Evolutionary conservation across 1,140 invertebrate genomes (phyloP).

Genomic region (Trichoplusia ni): DNA sequence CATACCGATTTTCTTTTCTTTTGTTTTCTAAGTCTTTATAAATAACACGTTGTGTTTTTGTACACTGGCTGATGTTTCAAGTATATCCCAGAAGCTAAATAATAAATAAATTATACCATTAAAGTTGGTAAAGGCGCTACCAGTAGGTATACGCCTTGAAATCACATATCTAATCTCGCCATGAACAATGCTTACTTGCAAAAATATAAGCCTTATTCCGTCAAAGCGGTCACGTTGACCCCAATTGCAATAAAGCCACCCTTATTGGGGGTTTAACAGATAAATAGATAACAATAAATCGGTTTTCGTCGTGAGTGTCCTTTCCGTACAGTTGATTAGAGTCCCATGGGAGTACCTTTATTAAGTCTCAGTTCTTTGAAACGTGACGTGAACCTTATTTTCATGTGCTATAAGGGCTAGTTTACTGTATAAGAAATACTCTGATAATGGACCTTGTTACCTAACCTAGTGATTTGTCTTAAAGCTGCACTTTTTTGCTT

Average conservation of each 20-base stretch:
- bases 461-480: too few relatives aligned
- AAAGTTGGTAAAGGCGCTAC: too few relatives aligned
- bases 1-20: too few relatives aligned
- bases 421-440: too few relatives aligned
- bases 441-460: too few relatives aligned
- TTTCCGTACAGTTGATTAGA: constrained; percentile 9
- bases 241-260: constrained; percentile 3
- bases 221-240: neutral
- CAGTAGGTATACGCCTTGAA: too few relatives aligned
- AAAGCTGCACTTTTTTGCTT: too few relatives aligned
- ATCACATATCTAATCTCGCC: neutral
- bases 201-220: neutral
- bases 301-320: constrained; percentile 6
- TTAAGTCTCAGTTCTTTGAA: neutral
- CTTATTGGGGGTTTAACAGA: constrained; percentile 26
- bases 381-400: neutral
- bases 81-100: too few relatives aligned
- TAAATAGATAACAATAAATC: constrained; percentile 31
- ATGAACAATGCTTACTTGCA: neutral
- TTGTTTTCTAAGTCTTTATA: too few relatives aligned
- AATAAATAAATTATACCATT: too few relatives aligned
- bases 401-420: neutral
- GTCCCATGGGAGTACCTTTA: neutral
- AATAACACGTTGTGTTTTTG: too few relatives aligned
- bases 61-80: too few relatives aligned